phyloP scores from a whole-genome alignment of 2,888 invertebrate genomes.

The Meganola albula region DNA sequence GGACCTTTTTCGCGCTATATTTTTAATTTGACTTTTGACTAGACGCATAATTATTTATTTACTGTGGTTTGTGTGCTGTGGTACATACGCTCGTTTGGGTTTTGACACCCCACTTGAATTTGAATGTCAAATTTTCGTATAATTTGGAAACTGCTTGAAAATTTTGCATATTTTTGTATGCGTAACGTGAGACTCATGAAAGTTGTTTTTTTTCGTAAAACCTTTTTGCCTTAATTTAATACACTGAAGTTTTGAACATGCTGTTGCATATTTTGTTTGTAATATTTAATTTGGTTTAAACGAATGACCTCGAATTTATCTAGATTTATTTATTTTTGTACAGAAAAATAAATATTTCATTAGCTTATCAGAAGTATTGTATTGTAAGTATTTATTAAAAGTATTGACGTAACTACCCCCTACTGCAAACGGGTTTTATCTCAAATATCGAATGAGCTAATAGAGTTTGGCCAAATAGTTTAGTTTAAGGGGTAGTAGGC shows the following conservation, averaged over 20 bases:
- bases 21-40: slow-evolving; percentile 34
- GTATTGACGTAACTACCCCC: too few relatives aligned
- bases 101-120: slow-evolving; percentile 48
- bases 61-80: slow-evolving; percentile 13
- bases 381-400: too few relatives aligned
- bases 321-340: too few relatives aligned
- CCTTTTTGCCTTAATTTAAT: slow-evolving; percentile 28
- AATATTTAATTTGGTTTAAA: slow-evolving; percentile 9
- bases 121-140: slow-evolving; percentile 38
- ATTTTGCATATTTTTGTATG: slow-evolving; percentile 44
- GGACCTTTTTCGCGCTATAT: slow-evolving; percentile 6
- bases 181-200: slow-evolving; percentile 23
- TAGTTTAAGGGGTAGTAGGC: too few relatives aligned
- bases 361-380: too few relatives aligned
- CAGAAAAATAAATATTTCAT: too few relatives aligned
- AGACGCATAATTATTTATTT: slow-evolving; percentile 47
- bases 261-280: slow-evolving; percentile 16
- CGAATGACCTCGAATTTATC: too few relatives aligned
- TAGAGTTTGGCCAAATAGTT: too few relatives aligned
- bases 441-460: too few relatives aligned
- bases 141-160: slow-evolving; percentile 40
- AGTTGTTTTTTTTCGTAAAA: slow-evolving; percentile 16
- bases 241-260: slow-evolving; percentile 20
- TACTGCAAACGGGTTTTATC: too few relatives aligned
- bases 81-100: slow-evolving; percentile 24